Base-by-base conservation (phyloP, 2,888 invertebrate species). In the Alloscopus bannaensis region DNA sequence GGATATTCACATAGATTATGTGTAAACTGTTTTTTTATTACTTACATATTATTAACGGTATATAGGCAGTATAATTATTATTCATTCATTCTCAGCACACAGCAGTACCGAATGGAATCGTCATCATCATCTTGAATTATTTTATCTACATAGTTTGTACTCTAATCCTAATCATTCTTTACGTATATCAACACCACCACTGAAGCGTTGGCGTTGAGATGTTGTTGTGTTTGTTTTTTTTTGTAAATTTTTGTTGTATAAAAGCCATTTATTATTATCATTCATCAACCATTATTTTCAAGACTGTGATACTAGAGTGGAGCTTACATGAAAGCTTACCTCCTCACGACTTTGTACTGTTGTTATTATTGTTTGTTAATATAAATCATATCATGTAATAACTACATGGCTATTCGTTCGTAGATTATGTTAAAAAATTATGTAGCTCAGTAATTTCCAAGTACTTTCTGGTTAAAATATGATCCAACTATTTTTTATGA, bases 291-390 rank as follows among this genome's bases (percentile, higher is more conserved):
- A 81, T 79, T 83, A 69, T 73, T 81, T 73, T 79, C 69, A 83
- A 83, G 83, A 83, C 83, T 83, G 83, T 83, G 83, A 83, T 83
- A 83, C 68, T 77, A 78, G 81, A 83, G 83, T 80, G 78, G 83
- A 83, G 83, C 83, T 83, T 83, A 78, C 28, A 65, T 40, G 59
- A 73, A 83, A 81, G 81, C 81, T 81, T 83, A 81, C 80, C 83
- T 78, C 78, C 79, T 81, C 83, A 81, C 76, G 73, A 73, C 78
- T 75, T 75, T 72, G 77, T 80, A 81, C 80, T 83, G 77, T 81
- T 81, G 75, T 79, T 79, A 55, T 59, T 45, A 59, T 57, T 55
- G 20, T 69, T 69, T 57, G 40, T 69, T 57, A 68, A 42, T 42
- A 68, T 59, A 45, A 11, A 45, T 66, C n/a, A 50, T 57, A 45